Evolutionary conservation across 2,888 invertebrate genomes (phyloP), one percentile per base, ranked within the genome.

Genomic region (Litoditis marina): DNA sequence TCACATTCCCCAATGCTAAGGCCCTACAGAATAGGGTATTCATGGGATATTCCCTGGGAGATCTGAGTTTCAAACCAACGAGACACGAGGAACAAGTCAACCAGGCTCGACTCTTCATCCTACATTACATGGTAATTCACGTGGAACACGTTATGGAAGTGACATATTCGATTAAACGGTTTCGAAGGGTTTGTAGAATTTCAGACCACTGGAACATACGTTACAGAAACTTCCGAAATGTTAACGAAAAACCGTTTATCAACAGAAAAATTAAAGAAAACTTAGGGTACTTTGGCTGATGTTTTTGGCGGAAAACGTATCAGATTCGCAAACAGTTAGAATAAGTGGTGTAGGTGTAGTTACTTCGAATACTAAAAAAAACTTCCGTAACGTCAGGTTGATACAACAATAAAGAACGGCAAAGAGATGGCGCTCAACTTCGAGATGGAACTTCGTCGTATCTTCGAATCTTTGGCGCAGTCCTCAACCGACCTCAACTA

Each of bases 91-190:
- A 66, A 13, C 57, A 63, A n/a, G 74, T 76, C 16, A 60, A 57
- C 8, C 71, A 70, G 34, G 72, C 73, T 2, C 57, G 66, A 47
- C 70, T 80, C 47, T 56, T 80, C 27, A 71, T 80, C 55, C 68
- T 80, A 4, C 80, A 80, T 50, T 80, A 81, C 51, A 80, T 80
- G 80, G 78, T 74, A 53, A 44, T 64, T 44, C 16, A 11, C 7
- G 28, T 28, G 16, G 27, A n/a, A 51, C 28, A 19, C 22, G n/a
- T n/a, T 11, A n/a, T 49, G 16, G 16, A 13, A n/a, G n/a, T 49
- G 22, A 19, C 47, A 19, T 47, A 13, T 47, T n/a, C n/a, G n/a
- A n/a, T n/a, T n/a, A n/a, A n/a, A n/a, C n/a, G n/a, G n/a, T n/a
- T n/a, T n/a, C n/a, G n/a, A n/a, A n/a, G n/a, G n/a, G n/a, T n/a